phyloP scores from a whole-genome alignment of 1,140 invertebrate species.

The Drosophila ogumai region DNA sequence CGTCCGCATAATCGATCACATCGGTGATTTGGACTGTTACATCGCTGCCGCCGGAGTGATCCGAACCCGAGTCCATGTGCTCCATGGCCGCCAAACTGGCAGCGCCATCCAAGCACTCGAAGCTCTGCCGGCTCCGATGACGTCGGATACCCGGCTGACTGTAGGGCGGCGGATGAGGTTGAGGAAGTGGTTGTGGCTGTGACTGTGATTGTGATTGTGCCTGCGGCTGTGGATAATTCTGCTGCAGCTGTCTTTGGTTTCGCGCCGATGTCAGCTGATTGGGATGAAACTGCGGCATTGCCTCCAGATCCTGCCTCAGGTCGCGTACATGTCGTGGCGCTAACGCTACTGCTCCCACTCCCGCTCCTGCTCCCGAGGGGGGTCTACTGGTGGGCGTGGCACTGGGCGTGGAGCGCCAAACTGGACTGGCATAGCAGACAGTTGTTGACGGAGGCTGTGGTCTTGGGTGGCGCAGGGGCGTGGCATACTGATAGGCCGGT shows the following conservation, averaged over 20 bases:
- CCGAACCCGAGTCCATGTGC: slow-evolving; percentile 74
- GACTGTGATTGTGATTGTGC: not conserved
- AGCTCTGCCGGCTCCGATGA: slow-evolving; percentile 39
- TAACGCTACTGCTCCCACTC: not conserved
- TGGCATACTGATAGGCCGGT: slow-evolving; percentile 73
- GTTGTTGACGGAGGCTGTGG: slow-evolving; percentile 3
- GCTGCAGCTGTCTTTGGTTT: slow-evolving; percentile 56
- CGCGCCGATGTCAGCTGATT: slow-evolving; percentile 59
- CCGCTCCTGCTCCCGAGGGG: slow-evolving; percentile 15
- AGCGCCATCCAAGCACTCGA: slow-evolving; percentile 58
- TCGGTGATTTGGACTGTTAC: slow-evolving; percentile 83
- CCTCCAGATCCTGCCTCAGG: slow-evolving; percentile 67
- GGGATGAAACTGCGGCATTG: slow-evolving; percentile 65
- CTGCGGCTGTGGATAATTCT: slow-evolving; percentile 8
- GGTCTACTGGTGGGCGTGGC: slow-evolving; percentile 43
- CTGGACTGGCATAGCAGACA: slow-evolving; percentile 59
- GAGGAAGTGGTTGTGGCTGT: slow-evolving; percentile 5
- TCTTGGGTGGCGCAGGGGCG: slow-evolving; percentile 40
- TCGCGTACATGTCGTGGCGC: slow-evolving; percentile 68
- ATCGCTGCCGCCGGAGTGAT: slow-evolving; percentile 84
- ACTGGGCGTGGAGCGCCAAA: slow-evolving; percentile 52
- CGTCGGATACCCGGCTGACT: slow-evolving; percentile 3
- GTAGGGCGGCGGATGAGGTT: slow-evolving; percentile 18
- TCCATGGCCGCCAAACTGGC: slow-evolving; percentile 73
- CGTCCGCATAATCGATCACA: slow-evolving; percentile 81